A percentile compares a stretch with the other conserved stretches of the same genome.
Conservation (phyloP, 2,797 vertebrate genomes). For the Ispidina lecontei region DNA sequence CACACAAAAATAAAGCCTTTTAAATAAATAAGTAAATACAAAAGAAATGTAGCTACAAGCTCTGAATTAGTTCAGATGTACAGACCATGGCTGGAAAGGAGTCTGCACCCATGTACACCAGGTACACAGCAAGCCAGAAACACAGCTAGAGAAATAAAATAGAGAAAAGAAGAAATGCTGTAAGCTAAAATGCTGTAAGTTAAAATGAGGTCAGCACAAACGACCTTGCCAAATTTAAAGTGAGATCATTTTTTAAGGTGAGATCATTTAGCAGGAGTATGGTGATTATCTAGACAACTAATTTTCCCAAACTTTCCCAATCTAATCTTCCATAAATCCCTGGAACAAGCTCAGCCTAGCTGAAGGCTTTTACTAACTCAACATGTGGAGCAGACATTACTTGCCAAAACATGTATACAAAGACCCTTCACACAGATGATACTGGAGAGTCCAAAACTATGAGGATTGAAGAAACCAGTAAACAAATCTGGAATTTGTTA, state of each 20-base stretch:
- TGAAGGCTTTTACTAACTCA: neutral
- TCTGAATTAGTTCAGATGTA: neutral
- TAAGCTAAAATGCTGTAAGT: neutral
- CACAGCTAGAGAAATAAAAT: neutral
- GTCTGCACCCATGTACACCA: neutral
- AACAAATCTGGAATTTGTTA: neutral
- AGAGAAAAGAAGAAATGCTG: neutral
- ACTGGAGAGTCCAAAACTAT: neutral
- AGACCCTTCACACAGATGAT: neutral
- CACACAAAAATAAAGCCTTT: neutral
- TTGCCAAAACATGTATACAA: neutral
- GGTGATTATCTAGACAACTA: neutral
- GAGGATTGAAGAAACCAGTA: neutral
- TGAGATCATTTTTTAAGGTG: conserved; percentile 14
- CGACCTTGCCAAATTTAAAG: neutral
- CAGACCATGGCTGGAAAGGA: neutral
- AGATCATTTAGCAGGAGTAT: neutral
- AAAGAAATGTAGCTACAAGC: neutral
- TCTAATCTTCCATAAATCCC: neutral
- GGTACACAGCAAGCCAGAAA: neutral
- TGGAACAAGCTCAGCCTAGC: neutral
- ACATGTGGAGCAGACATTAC: neutral
- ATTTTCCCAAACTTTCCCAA: neutral
- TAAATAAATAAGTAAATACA: neutral
- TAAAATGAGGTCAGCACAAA: neutral